Evolutionary conservation across 2,888 invertebrate species (phyloP), one percentile per base, ranked within the genome.

Genomic region (Tyria jacobaeae): DNA sequence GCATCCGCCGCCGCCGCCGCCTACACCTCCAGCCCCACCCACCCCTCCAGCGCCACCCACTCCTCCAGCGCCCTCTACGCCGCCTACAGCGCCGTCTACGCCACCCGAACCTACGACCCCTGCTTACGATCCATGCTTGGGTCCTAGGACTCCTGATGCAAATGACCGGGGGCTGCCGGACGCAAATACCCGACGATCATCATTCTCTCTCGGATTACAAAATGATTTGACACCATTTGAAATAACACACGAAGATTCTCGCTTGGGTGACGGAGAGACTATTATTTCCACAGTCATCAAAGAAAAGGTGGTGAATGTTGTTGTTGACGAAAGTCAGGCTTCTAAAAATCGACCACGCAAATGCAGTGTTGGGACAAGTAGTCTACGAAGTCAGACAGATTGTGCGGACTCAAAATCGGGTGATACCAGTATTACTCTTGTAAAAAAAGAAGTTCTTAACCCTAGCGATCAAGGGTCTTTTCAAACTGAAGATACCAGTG

Each of bases 1-100:
- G 85, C 97, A 97, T 89, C 96, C 96, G 78, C 96, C 96, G 66
- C 96, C 74, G 17, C 67, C 73, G 35, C 51, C 51, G 68, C 75
- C 84, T 81, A 14, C 78, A 81, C 37, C 79, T 80, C 37, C 88
- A 57, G 35, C 65, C 21, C 82, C 39, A 67, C 75, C 84, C 81
- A 14, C 78, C 81, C 39, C 79, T 80, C 35, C 88, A 57, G 44
- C 65, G n/a, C 82, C 39, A 66, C 75, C 84, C 82, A 12, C 78
- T 81, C 39, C 79, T 24, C 82, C 84, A 82, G 12, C 78, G 80
- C 34, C 78, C 79, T 34, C 88, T 60, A 79, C 78, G 81, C 39
- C 79, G 27, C 82, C 39, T 66, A 74, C 84, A 82, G 12, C 78
- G 80, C 34, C 78, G 79, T 34, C 88, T 60, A 79, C 80, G 37